phyloP scores from a whole-genome alignment of 2,113 vertebrate species.

The Channa maculata region DNA sequence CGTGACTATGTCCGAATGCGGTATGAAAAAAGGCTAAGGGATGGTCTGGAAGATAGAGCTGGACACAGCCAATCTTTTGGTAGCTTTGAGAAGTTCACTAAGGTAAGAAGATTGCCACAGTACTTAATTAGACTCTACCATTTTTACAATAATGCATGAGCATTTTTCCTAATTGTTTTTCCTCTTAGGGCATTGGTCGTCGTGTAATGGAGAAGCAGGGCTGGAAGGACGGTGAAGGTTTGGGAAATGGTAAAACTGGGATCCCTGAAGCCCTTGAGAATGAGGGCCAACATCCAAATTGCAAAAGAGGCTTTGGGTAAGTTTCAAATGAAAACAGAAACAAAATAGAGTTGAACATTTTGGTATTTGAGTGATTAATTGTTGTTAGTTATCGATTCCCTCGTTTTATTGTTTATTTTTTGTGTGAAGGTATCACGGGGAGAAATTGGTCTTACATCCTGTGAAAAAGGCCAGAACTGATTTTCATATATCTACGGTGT shows the following conservation, averaged over 20 bases:
- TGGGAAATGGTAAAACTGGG: constrained; percentile 88
- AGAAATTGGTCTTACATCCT: constrained; percentile 87
- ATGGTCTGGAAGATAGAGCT: constrained; percentile 83
- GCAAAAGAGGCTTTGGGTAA: constrained; percentile 97
- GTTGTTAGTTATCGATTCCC: too few species aligned
- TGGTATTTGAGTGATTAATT: not conserved
- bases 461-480: constrained; percentile 83
- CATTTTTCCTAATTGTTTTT: not conserved
- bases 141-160: not conserved
- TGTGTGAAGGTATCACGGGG: constrained; percentile 91
- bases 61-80: constrained; percentile 84
- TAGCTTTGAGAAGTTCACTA: constrained; percentile 92
- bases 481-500: constrained; percentile 89
- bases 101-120: constrained; percentile 76
- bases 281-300: constrained; percentile 93
- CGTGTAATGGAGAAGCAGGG: constrained; percentile 95
- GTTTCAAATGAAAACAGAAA: constrained; percentile 1
- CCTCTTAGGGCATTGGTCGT: constrained; percentile 90
- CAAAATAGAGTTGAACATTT: not conserved
- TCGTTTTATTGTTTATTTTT: too few species aligned
- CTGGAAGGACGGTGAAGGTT: constrained; percentile 92
- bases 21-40: constrained; percentile 88
- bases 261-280: constrained; percentile 90
- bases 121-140: fast-evolving
- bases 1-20: constrained; percentile 91